phyloP scores from a whole-genome alignment of 2,113 vertebrate species.

The Stegostoma tigrinum region DNA sequence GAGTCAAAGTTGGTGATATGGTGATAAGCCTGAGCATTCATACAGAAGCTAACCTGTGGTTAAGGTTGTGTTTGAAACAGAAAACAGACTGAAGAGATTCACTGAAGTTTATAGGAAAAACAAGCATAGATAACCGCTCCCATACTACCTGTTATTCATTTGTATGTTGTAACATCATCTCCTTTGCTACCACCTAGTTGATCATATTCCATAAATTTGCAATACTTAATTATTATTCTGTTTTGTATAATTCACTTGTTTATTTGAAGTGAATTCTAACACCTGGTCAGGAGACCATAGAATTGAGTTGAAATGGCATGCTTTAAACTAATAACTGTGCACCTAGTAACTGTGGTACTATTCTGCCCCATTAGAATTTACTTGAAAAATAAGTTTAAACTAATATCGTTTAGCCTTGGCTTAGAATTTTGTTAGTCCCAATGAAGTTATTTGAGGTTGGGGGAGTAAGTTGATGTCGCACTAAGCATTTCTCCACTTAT shows the following conservation, averaged over 20 bases:
- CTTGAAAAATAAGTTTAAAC: not conserved
- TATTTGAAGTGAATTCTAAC: not conserved
- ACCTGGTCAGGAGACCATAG: not conserved
- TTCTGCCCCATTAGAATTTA: not conserved
- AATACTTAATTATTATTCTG: not conserved
- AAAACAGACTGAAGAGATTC: not conserved
- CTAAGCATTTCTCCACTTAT: not conserved
- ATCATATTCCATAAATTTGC: not conserved
- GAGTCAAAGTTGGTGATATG: no score
- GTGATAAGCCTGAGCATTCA: not conserved
- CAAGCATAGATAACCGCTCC: not conserved
- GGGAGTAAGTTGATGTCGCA: not conserved
- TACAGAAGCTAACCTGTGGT: not conserved
- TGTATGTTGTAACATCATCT: not conserved
- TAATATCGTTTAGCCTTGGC: not conserved
- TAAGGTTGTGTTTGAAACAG: not conserved
- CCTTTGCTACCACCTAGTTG: not conserved
- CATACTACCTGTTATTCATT: not conserved
- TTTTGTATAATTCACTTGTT: not conserved
- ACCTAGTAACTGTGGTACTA: not conserved
- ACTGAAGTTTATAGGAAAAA: not conserved
- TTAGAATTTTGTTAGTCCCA: not conserved
- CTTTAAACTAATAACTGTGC: not conserved
- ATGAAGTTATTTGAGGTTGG: not conserved
- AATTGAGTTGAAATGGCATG: not conserved